Conservation (phyloP, 2,797 vertebrate genomes). For the Leptatherina wallacei region DNA sequence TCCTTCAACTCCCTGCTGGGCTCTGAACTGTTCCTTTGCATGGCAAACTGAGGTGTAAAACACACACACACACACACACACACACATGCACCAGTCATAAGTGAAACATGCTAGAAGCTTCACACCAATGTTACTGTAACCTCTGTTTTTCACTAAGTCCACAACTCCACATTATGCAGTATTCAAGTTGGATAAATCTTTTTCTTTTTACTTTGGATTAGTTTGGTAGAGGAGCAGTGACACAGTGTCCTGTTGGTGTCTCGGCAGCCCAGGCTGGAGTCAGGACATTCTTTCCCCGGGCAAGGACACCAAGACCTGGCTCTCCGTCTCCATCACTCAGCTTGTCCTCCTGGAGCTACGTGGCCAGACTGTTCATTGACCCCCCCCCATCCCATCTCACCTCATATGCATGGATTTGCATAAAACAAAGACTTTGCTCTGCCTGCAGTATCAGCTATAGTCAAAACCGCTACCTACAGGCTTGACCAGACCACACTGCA, state of each 20-base stretch:
- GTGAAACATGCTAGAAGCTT: conserved; percentile 47
- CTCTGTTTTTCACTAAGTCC: conserved; percentile 37
- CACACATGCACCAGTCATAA: conserved; percentile 13
- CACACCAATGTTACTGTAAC: conserved; percentile 30
- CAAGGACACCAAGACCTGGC: conserved; percentile 79
- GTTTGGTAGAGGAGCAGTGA: conserved; percentile 20
- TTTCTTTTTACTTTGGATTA: conserved; percentile 11
- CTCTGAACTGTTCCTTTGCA: conserved; percentile 66
- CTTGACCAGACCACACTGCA: conserved; percentile 54
- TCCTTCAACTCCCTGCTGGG: conserved; percentile 73
- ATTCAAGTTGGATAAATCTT: conserved; percentile 15
- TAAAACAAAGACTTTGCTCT: conserved; percentile 77
- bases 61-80: conserved; percentile 11
- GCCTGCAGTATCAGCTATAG: conserved; percentile 41
- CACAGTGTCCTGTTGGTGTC: conserved; percentile 50
- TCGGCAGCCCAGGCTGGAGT: conserved; percentile 61
- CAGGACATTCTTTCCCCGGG: conserved; percentile 77
- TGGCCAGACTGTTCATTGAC: conserved; percentile 77
- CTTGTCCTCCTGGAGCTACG: conserved; percentile 79
- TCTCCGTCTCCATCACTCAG: conserved; percentile 79
- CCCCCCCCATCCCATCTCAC: conserved; percentile 21
- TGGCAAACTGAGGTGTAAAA: conserved; percentile 48
- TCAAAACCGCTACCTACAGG: conserved; percentile 41
- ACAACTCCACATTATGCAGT: conserved; percentile 28
- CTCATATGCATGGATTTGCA: conserved; percentile 79